Base-by-base conservation (phyloP, 1,140 invertebrate genomes). In the Drosophila sp. region DNA sequence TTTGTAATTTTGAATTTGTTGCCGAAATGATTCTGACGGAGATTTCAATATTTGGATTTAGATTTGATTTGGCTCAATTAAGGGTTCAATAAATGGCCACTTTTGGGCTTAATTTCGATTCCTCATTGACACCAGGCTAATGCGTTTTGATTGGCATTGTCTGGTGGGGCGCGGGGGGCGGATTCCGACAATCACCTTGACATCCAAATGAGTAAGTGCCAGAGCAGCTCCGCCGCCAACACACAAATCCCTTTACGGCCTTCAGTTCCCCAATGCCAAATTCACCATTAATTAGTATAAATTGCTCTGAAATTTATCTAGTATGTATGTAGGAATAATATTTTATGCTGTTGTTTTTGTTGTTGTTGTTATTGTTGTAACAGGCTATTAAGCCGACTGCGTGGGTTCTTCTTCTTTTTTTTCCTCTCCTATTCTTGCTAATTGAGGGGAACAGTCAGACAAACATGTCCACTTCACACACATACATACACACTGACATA, bases 261-360 rank as follows among this genome's bases (percentile, higher is more conserved):
- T 3, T 38, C 10, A 60, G 58, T 57, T 44, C 29, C 60, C 44
- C 44, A 29, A 58, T 58, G 50, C 32, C 67, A 71, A 82, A 73
- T 70, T 82, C 60, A 57, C 66, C 67, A 69, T 87, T 87, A 86
- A 86, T 86, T 87, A 76, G 83, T 73, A 83, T 72, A 82, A 87
- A 86, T 82, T 82, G 76, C 67, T 76, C 79, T 72, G 70, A 76
- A 86, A 86, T 82, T 64, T 60, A 65, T 50, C 44, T 50, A 6
- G 25, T 50, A 10, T 50, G 2, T 69, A 55, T 61, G 40, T 75
- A 35, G 57, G 60, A 67, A 17, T 38, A 35, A 41, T 38, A 32
- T 60, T 57, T 30, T 29, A n/a, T 58, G 55, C 56, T 60, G 56
- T 65, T 63, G 47, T 29, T 54, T n/a, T 32, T 57, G 29, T 62